These are phyloP conservation scores for Lycia hirtaria DNA, from an alignment of 2,888 invertebrate species.

Conservation along the genomic window DNA sequence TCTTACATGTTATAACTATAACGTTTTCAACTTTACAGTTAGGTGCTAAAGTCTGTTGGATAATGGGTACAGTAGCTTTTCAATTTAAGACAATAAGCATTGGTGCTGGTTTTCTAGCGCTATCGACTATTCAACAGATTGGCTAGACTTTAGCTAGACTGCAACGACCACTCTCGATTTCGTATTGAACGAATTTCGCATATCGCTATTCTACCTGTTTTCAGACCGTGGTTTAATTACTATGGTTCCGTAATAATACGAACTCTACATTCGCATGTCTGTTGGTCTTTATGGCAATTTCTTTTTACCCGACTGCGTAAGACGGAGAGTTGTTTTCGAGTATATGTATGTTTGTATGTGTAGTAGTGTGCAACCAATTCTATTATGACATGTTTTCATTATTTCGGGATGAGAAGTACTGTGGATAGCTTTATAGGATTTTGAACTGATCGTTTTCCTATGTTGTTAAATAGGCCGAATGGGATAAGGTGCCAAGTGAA, in stretches of 20 bases:
- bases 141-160: neutral
- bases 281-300: too few relatives aligned
- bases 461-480: too few relatives aligned
- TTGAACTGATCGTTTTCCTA: too few relatives aligned
- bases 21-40: constrained; percentile 25
- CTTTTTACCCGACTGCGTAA: too few relatives aligned
- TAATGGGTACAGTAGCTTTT: constrained; percentile 1
- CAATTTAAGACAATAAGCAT: neutral
- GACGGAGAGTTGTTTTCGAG: too few relatives aligned
- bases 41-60: constrained; percentile 9
- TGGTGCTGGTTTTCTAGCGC: neutral
- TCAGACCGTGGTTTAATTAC: neutral
- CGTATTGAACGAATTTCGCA: neutral
- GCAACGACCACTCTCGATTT: neutral
- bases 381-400: too few relatives aligned
- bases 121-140: neutral
- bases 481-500: neutral
- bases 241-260: too few relatives aligned
- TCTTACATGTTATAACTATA: constrained; percentile 28
- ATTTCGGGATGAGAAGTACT: too few relatives aligned
- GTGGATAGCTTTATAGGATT: too few relatives aligned
- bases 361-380: too few relatives aligned
- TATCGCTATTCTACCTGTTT: neutral
- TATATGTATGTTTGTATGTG: too few relatives aligned
- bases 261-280: too few relatives aligned